A percentile compares a stretch with the other conserved stretches of the same genome.
Evolutionary conservation across 2,888 invertebrate genomes (phyloP).

Genomic region (Tenodera sinensis): DNA sequence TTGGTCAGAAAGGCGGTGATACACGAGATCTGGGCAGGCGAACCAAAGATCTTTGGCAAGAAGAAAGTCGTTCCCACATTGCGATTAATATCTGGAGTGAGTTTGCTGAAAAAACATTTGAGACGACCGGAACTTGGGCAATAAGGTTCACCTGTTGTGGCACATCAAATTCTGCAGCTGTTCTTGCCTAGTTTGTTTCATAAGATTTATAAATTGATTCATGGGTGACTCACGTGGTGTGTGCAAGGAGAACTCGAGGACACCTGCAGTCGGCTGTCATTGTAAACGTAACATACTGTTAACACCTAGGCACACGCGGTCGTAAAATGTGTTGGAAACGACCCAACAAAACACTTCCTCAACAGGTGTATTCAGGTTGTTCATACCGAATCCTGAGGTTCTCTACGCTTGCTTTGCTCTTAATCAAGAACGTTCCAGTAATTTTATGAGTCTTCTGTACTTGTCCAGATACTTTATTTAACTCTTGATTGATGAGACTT

Average conservation of each 20-base stretch:
- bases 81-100: neutral
- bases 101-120: neutral
- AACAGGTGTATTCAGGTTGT: neutral
- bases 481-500: too few species aligned
- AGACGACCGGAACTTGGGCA: neutral
- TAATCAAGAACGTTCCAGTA: too few species aligned
- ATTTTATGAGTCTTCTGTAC: too few species aligned
- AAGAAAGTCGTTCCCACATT: neutral
- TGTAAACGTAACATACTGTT: neutral
- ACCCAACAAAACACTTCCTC: neutral
- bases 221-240: neutral
- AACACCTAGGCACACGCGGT: neutral
- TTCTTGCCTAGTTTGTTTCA: neutral
- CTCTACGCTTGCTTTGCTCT: too few species aligned
- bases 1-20: neutral
- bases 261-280: neutral
- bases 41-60: neutral
- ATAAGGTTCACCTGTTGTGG: neutral
- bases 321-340: neutral
- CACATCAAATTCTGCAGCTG: neutral
- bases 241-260: neutral
- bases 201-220: neutral
- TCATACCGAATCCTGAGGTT: too few species aligned
- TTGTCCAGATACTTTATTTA: too few species aligned
- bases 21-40: neutral